These are phyloP conservation scores for Barbus barbus DNA, from an alignment of 2,113 vertebrate genomes.

Conservation along the genomic window DNA sequence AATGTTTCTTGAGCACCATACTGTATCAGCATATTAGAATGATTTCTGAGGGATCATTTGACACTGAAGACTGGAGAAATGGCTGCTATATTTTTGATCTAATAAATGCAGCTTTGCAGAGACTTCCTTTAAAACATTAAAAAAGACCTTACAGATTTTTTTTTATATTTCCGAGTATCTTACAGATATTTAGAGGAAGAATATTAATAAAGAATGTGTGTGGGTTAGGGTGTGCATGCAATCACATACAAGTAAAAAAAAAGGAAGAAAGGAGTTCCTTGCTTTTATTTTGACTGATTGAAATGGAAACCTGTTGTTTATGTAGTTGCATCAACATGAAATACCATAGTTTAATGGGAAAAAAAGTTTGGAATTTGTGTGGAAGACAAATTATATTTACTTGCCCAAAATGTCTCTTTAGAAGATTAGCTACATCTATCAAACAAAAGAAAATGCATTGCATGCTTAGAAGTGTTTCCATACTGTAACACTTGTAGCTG, in stretches of 20 bases:
- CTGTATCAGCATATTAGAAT: background rate
- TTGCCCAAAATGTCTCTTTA: conserved; percentile 27
- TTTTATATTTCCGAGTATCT: no score
- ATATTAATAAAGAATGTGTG: no score
- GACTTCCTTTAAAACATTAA: no score
- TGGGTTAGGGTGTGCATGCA: no score
- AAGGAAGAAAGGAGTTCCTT: background rate
- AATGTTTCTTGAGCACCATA: no score
- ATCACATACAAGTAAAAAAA: no score
- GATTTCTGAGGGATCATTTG: background rate
- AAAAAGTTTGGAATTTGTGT: conserved; percentile 1
- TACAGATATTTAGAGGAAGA: no score
- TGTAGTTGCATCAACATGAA: conserved; percentile 12
- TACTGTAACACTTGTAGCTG: conserved; percentile 34
- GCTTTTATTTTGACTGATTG: background rate
- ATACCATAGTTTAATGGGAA: conserved; percentile 39
- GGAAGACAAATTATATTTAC: conserved; percentile 40
- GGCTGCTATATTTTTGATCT: no score
- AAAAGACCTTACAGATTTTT: no score
- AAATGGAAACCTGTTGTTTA: conserved; percentile 30
- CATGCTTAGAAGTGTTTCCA: conserved; percentile 43
- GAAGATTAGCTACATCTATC: conserved; percentile 47
- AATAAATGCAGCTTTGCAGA: no score
- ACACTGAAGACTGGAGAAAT: no score
- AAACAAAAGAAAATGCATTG: conserved; percentile 44